These are phyloP conservation scores for Campylorhamphus procurvoides DNA, from an alignment of 2,113 vertebrate genomes.

Conservation along the genomic window DNA sequence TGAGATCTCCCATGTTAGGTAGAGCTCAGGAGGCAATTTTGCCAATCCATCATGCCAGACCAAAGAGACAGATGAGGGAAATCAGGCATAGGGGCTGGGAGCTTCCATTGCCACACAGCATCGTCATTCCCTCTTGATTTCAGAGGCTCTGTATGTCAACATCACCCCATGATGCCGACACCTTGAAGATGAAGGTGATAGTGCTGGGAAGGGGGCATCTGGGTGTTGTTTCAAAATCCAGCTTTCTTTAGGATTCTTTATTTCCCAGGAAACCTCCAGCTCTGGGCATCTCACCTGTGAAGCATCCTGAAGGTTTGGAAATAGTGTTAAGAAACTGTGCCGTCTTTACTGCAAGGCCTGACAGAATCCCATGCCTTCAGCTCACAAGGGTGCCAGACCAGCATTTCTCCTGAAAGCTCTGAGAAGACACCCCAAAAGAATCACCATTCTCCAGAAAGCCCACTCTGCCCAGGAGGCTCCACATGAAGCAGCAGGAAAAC, in stretches of 20 bases:
- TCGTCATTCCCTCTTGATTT: background rate
- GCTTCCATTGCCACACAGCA: background rate
- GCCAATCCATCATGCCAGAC: background rate
- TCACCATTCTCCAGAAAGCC: background rate
- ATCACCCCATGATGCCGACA: background rate
- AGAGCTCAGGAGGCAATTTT: background rate
- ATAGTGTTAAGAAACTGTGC: fast-evolving
- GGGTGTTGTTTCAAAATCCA: background rate
- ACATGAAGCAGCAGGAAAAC: background rate
- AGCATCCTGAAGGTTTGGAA: background rate
- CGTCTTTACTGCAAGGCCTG: background rate
- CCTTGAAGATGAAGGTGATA: background rate
- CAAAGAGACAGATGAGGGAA: background rate
- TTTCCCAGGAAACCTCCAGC: background rate
- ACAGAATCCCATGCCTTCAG: background rate
- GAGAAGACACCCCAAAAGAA: background rate
- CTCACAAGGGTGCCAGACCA: background rate
- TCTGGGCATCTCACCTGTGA: background rate
- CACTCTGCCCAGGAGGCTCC: background rate
- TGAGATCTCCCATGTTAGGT: background rate
- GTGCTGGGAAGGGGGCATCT: background rate
- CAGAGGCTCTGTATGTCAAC: background rate
- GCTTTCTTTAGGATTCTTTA: background rate
- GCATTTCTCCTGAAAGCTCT: background rate
- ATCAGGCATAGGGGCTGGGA: background rate